Evolutionary conservation across 2,113 vertebrate species (phyloP).

Genomic region (Chlorodrepanis virens): DNA sequence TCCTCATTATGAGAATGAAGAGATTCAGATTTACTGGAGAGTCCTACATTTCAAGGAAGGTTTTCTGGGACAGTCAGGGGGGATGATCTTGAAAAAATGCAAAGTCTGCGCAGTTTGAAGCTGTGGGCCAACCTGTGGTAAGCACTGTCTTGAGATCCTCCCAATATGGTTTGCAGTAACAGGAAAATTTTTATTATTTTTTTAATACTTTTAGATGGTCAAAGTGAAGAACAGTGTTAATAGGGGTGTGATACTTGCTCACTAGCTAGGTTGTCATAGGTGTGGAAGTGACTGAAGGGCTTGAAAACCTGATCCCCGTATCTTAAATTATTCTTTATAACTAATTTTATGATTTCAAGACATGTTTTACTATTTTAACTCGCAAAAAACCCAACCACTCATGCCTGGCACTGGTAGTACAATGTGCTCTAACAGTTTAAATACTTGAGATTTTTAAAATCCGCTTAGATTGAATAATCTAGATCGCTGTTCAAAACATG

Average conservation of each 20-base stretch:
- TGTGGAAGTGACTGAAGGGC: neutral
- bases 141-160: neutral
- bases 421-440: neutral
- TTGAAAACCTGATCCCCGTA: neutral
- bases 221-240: neutral
- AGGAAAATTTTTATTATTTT: neutral
- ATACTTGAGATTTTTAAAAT: constrained; percentile 15
- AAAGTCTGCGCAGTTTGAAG: neutral
- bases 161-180: neutral
- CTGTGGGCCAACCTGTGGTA: neutral
- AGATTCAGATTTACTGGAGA: neutral
- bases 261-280: neutral
- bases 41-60: neutral
- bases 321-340: neutral
- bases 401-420: neutral
- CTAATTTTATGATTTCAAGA: neutral
- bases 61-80: neutral
- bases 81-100: neutral
- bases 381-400: neutral
- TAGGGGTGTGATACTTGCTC: neutral
- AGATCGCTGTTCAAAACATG: neutral
- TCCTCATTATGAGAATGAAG: neutral
- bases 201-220: neutral
- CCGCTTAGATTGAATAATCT: constrained; percentile 35
- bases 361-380: neutral